phyloP scores from a whole-genome alignment of 1,140 invertebrate species.

The Ruditapes philippinarum region DNA sequence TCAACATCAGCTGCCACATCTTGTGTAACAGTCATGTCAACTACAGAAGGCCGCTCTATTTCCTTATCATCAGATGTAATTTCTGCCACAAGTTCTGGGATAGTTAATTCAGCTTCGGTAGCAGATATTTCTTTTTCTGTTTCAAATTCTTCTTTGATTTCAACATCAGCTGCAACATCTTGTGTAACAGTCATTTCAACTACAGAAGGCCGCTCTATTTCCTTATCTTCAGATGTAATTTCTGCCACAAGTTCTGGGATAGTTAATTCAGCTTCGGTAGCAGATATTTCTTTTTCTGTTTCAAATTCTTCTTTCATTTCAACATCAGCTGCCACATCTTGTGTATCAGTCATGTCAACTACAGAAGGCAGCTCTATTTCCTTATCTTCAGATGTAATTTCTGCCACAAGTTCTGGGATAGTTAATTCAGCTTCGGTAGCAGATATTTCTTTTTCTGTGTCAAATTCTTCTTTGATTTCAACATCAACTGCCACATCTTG shows the following conservation, averaged over 20 bases:
- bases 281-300: neutral
- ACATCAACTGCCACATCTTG: neutral
- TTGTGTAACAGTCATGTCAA: neutral
- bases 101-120: conserved; percentile 1
- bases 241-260: conserved; percentile 35
- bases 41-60: neutral
- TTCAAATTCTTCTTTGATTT: conserved; percentile 7
- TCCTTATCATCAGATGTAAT: neutral
- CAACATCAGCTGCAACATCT: conserved; percentile 23
- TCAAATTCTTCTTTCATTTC: neutral
- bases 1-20: neutral
- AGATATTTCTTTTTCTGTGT: neutral
- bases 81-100: neutral
- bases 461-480: too few relatives aligned
- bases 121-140: neutral
- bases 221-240: conserved; percentile 15
- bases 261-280: conserved; percentile 7
- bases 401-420: neutral
- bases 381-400: neutral
- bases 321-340: neutral
- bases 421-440: neutral
- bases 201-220: conserved; percentile 13
- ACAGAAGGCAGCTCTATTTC: conserved; percentile 6
- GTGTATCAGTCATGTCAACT: neutral
- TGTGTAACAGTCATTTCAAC: conserved; percentile 31